Evolutionary conservation across 2,797 vertebrate species (phyloP), one percentile per base, ranked within the genome.

Genomic region (Megalops cyprinoides): DNA sequence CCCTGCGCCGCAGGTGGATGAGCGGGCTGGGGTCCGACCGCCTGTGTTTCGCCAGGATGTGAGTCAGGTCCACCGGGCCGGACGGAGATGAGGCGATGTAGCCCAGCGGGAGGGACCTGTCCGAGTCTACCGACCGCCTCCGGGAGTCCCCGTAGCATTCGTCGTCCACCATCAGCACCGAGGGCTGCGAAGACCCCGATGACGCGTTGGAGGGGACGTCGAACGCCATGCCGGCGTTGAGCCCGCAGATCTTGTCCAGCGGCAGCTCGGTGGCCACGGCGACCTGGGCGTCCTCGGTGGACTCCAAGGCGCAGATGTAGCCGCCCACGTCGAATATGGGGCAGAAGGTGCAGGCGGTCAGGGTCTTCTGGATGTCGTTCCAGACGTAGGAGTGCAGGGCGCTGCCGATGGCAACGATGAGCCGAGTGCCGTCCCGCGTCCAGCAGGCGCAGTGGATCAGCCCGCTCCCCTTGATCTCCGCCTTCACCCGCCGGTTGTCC

Each of bases 361-460:
- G 90, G 1, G 91, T 95, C 87, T 97, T 97, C 88, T 96, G 95
- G 80, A 93, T 90, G 87, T 96, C 94, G 37, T 97, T 95, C 97
- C 97, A 99, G 76, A 96, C 91, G 51, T 96, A 99, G 0, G 96
- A 98, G 81, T 96, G 95, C 46, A 99, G 95, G 31, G 94, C 90
- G 0, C 94, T 96, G 85, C 96, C 97, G 0, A 96, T 92, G 0
- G 97, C 97, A 48, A 99, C 95, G 6, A 99, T 97, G 78, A 99
- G 87, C n/a, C 97, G 95, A 0, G 86, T 93, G 25, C 98, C 97
- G 1, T 97, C 97, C 86, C 92, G 96, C 5, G 97, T 97, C 98
- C 98, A 99, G 74, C 96, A 98, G 0, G 97, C 97, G 4, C 97
- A 97, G 79, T 96, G 96, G 87, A 99, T 93, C 4, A 94, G 88